Percentiles rank a stretch among this genome's conserved stretches.
phyloP scores from a whole-genome alignment of 2,113 vertebrate genomes.

The Seriola quinqueradiata region DNA sequence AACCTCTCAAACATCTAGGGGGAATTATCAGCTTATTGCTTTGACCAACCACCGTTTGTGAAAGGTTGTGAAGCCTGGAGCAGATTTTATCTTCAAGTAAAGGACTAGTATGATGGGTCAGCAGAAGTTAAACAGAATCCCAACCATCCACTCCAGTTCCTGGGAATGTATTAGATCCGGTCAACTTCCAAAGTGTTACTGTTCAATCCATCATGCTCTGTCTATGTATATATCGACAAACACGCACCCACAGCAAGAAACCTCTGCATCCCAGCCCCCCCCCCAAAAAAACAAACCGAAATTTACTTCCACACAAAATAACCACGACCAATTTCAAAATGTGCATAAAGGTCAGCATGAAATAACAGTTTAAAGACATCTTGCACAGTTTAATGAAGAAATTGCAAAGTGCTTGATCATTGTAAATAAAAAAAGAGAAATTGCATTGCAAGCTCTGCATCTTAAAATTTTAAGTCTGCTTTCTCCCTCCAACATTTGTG shows the following conservation, averaged over 20 bases:
- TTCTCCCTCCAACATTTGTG: constrained; percentile 19
- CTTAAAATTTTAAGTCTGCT: background rate
- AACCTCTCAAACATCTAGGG: background rate
- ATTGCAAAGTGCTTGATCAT: constrained; percentile 55
- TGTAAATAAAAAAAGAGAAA: constrained; percentile 19
- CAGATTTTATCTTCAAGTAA: background rate
- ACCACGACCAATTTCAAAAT: constrained; percentile 5
- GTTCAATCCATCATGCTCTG: background rate
- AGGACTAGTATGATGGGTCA: background rate
- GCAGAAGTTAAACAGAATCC: background rate
- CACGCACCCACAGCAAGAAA: background rate
- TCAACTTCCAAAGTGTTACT: background rate
- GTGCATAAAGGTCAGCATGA: constrained; percentile 33
- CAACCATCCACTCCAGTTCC: constrained; percentile 3
- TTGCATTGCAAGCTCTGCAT: constrained; percentile 35
- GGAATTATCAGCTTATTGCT: constrained; percentile 52
- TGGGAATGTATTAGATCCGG: constrained; percentile 15
- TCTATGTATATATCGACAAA: background rate
- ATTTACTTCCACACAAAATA: background rate
- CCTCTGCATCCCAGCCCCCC: background rate
- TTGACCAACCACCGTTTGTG: background rate
- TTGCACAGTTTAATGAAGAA: constrained; percentile 36
- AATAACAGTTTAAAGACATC: constrained; percentile 24
- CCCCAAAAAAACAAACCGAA: background rate
- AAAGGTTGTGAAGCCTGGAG: background rate